Evolutionary conservation across 2,797 vertebrate species (phyloP).

Genomic region (Gymnodraco acuticeps): DNA sequence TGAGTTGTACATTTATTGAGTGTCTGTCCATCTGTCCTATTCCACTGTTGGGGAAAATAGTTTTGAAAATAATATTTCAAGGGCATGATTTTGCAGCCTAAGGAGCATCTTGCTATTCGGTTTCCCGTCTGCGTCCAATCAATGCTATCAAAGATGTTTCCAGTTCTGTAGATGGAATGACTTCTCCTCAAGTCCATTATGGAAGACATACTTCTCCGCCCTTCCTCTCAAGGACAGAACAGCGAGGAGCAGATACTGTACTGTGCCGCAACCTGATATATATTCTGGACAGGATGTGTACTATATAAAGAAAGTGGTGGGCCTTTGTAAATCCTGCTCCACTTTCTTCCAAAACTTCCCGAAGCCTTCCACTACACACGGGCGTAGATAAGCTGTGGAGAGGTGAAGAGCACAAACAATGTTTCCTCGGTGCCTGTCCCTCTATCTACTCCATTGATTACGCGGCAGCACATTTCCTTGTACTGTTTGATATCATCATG

Average conservation of each 20-base stretch:
- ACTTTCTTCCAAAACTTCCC: conserved; percentile 74
- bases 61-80: conserved; percentile 37
- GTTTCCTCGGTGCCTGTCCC: conserved; percentile 21
- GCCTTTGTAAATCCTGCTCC: conserved; percentile 75
- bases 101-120: conserved; percentile 25
- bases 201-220: conserved; percentile 34
- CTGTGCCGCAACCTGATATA: conserved; percentile 78
- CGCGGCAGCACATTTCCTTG: conserved; percentile 8
- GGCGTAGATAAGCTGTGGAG: conserved; percentile 63
- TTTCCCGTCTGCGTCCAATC: conserved; percentile 45
- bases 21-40: not conserved
- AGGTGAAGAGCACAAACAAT: conserved; percentile 47
- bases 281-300: conserved; percentile 75
- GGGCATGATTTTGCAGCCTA: conserved; percentile 15
- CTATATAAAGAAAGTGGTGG: conserved; percentile 80
- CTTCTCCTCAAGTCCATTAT: conserved; percentile 53
- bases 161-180: conserved; percentile 33
- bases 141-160: conserved; percentile 41
- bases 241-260: conserved; percentile 59
- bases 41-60: not conserved
- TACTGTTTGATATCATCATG: conserved; percentile 34
- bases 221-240: conserved; percentile 75
- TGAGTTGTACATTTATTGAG: not conserved
- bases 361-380: conserved; percentile 59
- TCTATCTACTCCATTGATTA: conserved; percentile 25